phyloP scores from a whole-genome alignment of 2,888 invertebrate genomes.

The Bhutanitis thaidina region DNA sequence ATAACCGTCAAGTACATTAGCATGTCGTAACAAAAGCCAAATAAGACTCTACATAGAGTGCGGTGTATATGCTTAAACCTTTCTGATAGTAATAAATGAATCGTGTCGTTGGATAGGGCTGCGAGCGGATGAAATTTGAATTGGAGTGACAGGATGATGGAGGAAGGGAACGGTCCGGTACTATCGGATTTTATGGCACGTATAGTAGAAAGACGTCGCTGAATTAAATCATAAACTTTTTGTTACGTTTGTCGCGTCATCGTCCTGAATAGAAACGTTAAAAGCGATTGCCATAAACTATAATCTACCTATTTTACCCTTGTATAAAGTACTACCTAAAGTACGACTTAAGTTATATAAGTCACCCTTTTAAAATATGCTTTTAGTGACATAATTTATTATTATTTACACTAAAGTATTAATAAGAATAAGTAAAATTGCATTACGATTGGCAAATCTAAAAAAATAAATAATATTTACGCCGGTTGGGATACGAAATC shows the following conservation, averaged over 20 bases:
- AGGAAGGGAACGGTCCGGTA: neutral
- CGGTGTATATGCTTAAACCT: neutral
- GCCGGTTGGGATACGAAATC: too few relatives aligned
- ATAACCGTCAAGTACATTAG: too few relatives aligned
- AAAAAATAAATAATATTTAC: too few relatives aligned
- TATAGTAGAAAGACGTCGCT: neutral
- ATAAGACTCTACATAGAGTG: neutral
- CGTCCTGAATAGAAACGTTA: neutral
- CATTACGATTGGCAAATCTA: too few relatives aligned
- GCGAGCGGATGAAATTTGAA: conserved; percentile 8
- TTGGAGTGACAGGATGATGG: conserved; percentile 19
- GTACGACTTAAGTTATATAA: too few relatives aligned
- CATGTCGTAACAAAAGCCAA: too few relatives aligned
- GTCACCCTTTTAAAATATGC: too few relatives aligned
- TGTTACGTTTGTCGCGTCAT: conserved; percentile 7
- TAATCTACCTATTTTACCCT: too few relatives aligned
- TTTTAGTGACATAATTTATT: too few relatives aligned
- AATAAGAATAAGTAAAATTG: too few relatives aligned
- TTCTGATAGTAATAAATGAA: conserved; percentile 13
- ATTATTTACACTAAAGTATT: too few relatives aligned
- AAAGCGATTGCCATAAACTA: neutral
- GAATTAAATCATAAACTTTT: conserved; percentile 12
- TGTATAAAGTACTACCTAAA: too few relatives aligned
- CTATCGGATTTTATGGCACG: conserved; percentile 4
- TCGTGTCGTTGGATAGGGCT: neutral